phyloP scores from a whole-genome alignment of 2,113 vertebrate genomes.

The Gallinago undulata region DNA sequence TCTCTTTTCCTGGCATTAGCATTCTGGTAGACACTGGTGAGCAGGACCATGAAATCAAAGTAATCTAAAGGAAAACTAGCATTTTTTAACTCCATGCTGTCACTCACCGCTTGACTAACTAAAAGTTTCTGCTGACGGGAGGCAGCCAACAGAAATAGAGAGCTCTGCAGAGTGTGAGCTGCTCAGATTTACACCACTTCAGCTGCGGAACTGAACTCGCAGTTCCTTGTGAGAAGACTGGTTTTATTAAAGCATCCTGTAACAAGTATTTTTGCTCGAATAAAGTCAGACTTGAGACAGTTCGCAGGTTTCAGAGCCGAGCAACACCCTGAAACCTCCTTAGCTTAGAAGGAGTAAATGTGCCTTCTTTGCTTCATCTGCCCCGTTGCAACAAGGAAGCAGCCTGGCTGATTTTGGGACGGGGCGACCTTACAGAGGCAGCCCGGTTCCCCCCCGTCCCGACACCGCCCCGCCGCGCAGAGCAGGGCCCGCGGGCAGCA shows the following conservation, averaged over 20 bases:
- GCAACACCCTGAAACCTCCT: background rate
- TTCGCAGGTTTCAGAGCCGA: background rate
- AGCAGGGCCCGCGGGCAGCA: too few relatives aligned
- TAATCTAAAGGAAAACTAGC: background rate
- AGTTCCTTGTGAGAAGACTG: background rate
- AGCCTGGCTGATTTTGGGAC: accelerated
- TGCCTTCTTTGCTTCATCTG: accelerated
- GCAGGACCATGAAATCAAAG: background rate
- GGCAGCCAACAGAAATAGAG: background rate
- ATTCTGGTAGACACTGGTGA: background rate
- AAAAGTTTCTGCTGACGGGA: background rate
- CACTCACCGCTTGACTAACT: background rate
- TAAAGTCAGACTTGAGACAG: background rate
- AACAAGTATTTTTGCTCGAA: background rate
- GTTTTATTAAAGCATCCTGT: accelerated
- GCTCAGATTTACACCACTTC: background rate
- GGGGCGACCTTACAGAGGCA: accelerated
- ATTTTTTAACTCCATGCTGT: background rate
- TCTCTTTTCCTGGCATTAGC: background rate
- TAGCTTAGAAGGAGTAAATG: background rate
- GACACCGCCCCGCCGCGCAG: background rate
- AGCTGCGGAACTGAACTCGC: background rate
- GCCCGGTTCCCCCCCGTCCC: background rate
- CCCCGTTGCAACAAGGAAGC: accelerated
- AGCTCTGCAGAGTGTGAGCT: accelerated